Evolutionary conservation across 2,113 vertebrate species (phyloP).

Genomic region (Strix aluco): DNA sequence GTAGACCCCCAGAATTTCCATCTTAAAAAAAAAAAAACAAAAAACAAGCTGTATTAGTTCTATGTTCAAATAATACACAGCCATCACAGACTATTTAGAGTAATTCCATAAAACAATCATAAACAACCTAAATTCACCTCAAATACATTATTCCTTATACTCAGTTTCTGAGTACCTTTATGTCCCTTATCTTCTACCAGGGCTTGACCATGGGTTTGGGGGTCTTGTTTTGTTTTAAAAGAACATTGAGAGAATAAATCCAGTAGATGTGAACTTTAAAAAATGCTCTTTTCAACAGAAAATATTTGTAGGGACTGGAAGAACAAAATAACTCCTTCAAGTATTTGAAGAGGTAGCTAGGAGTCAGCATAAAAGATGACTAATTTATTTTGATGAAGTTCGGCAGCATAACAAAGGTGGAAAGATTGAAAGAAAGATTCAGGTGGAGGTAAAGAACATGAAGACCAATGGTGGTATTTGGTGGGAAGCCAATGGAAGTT

Average conservation of each 20-base stretch:
- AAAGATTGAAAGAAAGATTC: not conserved
- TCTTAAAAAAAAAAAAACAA: not conserved
- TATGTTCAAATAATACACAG: not conserved
- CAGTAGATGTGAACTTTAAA: not conserved
- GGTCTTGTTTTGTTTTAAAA: not conserved
- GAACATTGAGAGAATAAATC: not conserved
- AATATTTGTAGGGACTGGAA: not conserved
- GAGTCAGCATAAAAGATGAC: not conserved
- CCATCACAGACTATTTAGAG: not conserved
- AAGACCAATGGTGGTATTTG: not conserved
- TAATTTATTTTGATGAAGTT: not conserved
- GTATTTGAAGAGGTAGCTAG: not conserved
- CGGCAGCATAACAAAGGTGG: not conserved
- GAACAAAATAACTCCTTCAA: not conserved
- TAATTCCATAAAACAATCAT: not conserved
- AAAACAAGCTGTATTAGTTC: not conserved
- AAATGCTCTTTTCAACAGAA: not conserved
- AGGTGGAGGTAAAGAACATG: not conserved
- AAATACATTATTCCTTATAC: not conserved
- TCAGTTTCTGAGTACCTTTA: not conserved
- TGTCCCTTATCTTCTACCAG: not conserved
- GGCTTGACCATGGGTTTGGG: not conserved
- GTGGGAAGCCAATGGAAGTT: not conserved
- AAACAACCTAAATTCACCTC: not conserved
- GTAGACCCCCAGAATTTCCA: conserved; percentile 1